Conservation (phyloP, 2,113 vertebrate species). For the Archilochus colubris region DNA sequence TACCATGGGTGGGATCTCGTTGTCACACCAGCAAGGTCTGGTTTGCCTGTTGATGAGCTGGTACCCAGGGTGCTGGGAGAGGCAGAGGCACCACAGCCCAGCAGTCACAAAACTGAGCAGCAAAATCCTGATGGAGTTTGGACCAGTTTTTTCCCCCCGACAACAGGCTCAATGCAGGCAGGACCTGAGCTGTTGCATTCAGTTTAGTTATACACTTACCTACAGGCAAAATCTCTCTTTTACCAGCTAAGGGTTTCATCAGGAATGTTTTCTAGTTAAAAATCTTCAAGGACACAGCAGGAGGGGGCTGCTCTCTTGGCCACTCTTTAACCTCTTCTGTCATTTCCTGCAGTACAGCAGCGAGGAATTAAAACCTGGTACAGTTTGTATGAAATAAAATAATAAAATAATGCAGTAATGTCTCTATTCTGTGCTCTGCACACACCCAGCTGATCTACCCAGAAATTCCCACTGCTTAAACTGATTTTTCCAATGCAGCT, state of each 20-base stretch:
- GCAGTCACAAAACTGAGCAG: background rate
- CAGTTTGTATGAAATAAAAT: background rate
- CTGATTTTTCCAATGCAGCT: background rate
- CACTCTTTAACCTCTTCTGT: background rate
- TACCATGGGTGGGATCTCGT: fast-evolving
- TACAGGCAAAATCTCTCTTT: background rate
- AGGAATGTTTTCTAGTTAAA: background rate
- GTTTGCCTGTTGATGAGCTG: background rate
- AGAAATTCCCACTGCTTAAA: background rate
- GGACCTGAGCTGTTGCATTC: background rate
- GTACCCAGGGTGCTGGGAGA: background rate
- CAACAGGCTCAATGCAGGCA: background rate
- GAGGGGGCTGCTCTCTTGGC: background rate
- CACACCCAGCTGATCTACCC: background rate
- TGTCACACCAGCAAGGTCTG: no score
- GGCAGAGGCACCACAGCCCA: background rate
- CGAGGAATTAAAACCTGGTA: background rate
- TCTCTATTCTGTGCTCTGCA: background rate
- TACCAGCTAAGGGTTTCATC: background rate
- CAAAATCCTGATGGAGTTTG: background rate
- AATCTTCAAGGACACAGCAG: background rate
- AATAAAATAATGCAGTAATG: background rate
- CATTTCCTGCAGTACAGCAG: background rate
- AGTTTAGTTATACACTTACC: fast-evolving
- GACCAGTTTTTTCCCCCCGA: background rate